These are phyloP conservation scores for Torymus tubicola DNA, from an alignment of 2,888 invertebrate genomes.

Conservation along the genomic window DNA sequence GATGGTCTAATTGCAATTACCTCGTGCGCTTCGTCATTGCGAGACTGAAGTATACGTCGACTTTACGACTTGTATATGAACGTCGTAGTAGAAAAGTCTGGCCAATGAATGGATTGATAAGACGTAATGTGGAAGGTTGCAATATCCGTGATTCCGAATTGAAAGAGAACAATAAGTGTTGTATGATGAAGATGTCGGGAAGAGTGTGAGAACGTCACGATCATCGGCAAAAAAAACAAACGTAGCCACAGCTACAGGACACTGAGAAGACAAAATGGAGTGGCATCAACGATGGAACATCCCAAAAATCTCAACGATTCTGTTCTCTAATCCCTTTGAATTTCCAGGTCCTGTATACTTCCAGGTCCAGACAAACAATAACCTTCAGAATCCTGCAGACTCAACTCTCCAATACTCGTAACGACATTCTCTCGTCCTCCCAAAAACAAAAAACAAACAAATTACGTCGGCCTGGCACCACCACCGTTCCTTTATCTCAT, in stretches of 20 bases:
- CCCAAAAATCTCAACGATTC: constrained; percentile 54
- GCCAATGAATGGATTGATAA: background rate
- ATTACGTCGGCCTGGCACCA: constrained; percentile 67
- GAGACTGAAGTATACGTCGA: background rate
- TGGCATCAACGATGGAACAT: background rate
- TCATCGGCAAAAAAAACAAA: constrained; percentile 28
- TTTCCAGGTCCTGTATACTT: constrained; percentile 75
- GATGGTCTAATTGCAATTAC: too few relatives aligned
- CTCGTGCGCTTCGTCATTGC: constrained; percentile 20
- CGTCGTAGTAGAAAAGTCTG: background rate
- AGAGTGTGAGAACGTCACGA: background rate
- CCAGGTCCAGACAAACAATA: constrained; percentile 72
- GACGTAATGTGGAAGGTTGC: too few relatives aligned
- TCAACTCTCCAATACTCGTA: constrained; percentile 69
- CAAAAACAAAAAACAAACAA: too few relatives aligned
- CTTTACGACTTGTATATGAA: constrained; percentile 30
- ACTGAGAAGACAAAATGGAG: background rate
- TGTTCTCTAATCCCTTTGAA: constrained; percentile 74
- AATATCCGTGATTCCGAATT: too few relatives aligned
- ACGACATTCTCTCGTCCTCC: constrained; percentile 68
- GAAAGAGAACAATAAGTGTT: too few relatives aligned
- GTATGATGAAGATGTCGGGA: background rate
- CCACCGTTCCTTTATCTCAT: constrained; percentile 54
- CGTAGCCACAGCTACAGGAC: constrained; percentile 8
- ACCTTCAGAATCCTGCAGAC: constrained; percentile 74